These are phyloP conservation scores for Agapetus fuscipes DNA, from an alignment of 2,888 invertebrate species.

Conservation along the genomic window DNA sequence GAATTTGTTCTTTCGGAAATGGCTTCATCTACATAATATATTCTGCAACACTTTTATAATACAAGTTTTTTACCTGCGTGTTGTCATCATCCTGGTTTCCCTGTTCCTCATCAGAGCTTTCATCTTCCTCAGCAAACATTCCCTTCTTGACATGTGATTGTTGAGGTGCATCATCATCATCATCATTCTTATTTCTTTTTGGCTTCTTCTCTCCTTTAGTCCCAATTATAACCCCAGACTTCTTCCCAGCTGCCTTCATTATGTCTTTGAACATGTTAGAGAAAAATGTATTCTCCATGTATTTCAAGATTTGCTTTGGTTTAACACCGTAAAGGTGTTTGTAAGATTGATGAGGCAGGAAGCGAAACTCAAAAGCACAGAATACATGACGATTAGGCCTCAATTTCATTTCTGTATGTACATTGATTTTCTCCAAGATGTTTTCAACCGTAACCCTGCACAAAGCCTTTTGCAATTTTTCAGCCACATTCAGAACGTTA, in stretches of 20 bases:
- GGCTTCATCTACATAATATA: no score
- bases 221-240: conserved; percentile 42
- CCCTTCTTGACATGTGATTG: conserved; percentile 26
- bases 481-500: conserved; percentile 48
- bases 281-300: conserved; percentile 66
- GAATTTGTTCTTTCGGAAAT: no score
- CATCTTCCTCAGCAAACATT: conserved; percentile 30
- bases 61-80: conserved; percentile 33
- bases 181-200: conserved; percentile 30
- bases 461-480: conserved; percentile 59
- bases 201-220: conserved; percentile 33
- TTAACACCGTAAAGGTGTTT: conserved; percentile 61
- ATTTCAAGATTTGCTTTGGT: conserved; percentile 58
- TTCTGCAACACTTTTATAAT: no score
- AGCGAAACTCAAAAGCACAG: conserved; percentile 61
- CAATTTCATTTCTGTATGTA: conserved; percentile 49
- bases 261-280: conserved; percentile 54
- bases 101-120: conserved; percentile 60
- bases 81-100: conserved; percentile 47
- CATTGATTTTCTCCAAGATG: conserved; percentile 62
- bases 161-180: conserved; percentile 33
- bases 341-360: conserved; percentile 66
- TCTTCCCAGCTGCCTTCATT: conserved; percentile 47
- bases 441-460: conserved; percentile 72
- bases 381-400: conserved; percentile 46